A percentile compares a stretch with the other conserved stretches of the same genome.
Conservation (phyloP, 2,113 vertebrate genomes). For the Ondatra zibethicus region DNA sequence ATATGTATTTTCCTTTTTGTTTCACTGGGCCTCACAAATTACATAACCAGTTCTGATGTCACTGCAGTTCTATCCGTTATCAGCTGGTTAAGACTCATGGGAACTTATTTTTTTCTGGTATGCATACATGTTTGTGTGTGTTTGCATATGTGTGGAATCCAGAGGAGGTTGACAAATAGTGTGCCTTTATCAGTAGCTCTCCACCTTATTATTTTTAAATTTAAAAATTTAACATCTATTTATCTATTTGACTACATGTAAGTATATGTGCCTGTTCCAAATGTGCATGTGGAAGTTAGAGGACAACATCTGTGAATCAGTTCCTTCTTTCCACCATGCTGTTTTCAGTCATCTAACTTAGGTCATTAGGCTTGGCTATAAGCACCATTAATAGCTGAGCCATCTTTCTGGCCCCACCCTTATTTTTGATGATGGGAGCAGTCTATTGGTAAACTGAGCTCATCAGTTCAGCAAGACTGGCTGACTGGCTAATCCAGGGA, state of each 20-base stretch:
- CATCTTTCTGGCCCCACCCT: background rate
- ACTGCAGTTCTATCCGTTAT: background rate
- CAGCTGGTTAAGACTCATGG: constrained; percentile 12
- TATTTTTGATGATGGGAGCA: background rate
- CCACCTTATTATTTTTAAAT: background rate
- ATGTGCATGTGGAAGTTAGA: background rate
- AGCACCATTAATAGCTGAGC: background rate
- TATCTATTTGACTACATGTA: too few species aligned
- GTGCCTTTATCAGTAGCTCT: background rate
- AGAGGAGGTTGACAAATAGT: background rate
- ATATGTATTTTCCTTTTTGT: constrained; percentile 29
- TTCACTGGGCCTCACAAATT: background rate
- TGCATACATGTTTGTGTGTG: background rate
- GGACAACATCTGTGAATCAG: background rate
- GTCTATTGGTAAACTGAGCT: background rate
- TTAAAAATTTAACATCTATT: too few species aligned
- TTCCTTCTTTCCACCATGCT: background rate
- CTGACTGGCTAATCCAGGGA: background rate
- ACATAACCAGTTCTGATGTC: background rate
- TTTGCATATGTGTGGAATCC: background rate
- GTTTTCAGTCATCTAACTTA: background rate
- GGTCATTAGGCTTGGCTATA: background rate
- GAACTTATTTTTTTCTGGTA: background rate
- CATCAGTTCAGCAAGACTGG: too few species aligned
- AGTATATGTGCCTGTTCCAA: background rate